Conservation (phyloP, 2,888 invertebrate genomes). For the Pteria penguin region DNA sequence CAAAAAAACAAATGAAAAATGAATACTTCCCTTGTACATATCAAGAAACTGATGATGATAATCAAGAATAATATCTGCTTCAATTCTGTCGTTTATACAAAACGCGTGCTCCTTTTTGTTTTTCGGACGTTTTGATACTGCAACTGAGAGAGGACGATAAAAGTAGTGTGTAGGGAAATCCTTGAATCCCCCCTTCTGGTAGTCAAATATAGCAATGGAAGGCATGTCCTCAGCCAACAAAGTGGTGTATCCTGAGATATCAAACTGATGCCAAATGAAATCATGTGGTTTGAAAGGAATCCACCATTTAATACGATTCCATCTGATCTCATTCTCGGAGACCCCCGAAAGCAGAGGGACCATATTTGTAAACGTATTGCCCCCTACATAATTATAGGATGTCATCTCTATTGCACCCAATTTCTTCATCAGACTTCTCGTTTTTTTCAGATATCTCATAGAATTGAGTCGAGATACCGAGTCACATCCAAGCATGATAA, state of each 20-base stretch:
- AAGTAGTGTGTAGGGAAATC: slow-evolving; percentile 91
- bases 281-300: slow-evolving; percentile 85
- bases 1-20: slow-evolving; percentile 25
- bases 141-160: slow-evolving; percentile 86
- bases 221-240: slow-evolving; percentile 91
- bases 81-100: slow-evolving; percentile 83
- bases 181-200: slow-evolving; percentile 87
- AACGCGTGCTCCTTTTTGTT: slow-evolving; percentile 51
- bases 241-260: slow-evolving; percentile 87
- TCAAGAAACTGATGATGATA: slow-evolving; percentile 25
- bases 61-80: slow-evolving; percentile 22
- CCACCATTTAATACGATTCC: slow-evolving; percentile 79
- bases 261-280: slow-evolving; percentile 91
- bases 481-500: slow-evolving; percentile 91
- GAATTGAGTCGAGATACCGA: slow-evolving; percentile 92
- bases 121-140: slow-evolving; percentile 78
- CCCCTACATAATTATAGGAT: slow-evolving; percentile 95
- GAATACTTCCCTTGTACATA: slow-evolving; percentile 1
- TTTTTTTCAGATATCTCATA: slow-evolving; percentile 89
- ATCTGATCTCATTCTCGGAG: slow-evolving; percentile 62
- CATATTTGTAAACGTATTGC: slow-evolving; percentile 95
- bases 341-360: slow-evolving; percentile 88
- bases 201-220: slow-evolving; percentile 89
- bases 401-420: slow-evolving; percentile 87
- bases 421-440: slow-evolving; percentile 83